These are phyloP conservation scores for Heterodera filipjevi DNA, from an alignment of 2,888 invertebrate species.

Conservation along the genomic window DNA sequence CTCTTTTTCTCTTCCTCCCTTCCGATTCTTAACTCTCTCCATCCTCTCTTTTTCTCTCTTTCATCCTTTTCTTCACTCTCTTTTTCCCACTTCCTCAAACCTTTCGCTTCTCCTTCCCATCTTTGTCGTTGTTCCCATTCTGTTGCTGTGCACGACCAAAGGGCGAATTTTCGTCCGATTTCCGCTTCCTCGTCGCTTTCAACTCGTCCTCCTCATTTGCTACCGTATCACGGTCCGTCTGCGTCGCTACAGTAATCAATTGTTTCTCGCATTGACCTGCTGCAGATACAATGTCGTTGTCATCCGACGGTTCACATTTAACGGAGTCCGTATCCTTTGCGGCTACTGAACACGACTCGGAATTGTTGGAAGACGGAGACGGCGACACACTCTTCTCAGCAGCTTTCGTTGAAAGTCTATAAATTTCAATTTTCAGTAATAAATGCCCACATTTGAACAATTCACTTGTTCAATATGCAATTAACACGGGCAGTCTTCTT, in stretches of 20 bases:
- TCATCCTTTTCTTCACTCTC: not conserved
- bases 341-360: not conserved
- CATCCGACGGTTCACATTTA: not conserved
- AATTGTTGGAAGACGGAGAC: conserved; percentile 4
- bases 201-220: not conserved
- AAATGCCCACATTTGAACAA: not conserved
- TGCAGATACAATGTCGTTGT: not conserved
- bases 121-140: conserved; percentile 13
- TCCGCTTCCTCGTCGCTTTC: not conserved
- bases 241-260: conserved; percentile 18
- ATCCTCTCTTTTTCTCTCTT: not conserved
- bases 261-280: not conserved
- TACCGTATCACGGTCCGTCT: conserved; percentile 13
- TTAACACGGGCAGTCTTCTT: conserved; percentile 45
- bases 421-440: not conserved
- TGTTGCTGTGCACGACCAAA: not conserved
- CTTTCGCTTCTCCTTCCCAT: conserved; percentile 4
- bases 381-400: conserved; percentile 24
- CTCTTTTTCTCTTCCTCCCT: conserved; percentile 1
- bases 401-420: conserved; percentile 37
- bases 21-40: not conserved
- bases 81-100: not conserved
- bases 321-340: not conserved
- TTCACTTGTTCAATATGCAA: conserved; percentile 45
- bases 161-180: conserved; percentile 6